phyloP scores from a whole-genome alignment of 2,888 invertebrate species.

The Spodoptera picta region DNA sequence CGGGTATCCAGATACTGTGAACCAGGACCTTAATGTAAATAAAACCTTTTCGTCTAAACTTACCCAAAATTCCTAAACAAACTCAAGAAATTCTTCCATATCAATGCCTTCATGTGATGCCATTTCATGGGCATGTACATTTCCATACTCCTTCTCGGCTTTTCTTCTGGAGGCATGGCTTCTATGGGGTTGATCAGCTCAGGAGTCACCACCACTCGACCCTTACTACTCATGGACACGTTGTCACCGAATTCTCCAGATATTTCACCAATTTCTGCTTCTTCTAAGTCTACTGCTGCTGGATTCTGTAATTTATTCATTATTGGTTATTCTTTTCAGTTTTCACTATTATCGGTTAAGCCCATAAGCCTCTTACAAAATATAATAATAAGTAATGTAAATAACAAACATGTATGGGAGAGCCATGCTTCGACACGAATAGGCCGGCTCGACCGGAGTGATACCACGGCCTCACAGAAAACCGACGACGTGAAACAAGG shows the following conservation, averaged over 20 bases:
- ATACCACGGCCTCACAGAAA: too few species aligned
- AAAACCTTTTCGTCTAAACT: constrained; percentile 51
- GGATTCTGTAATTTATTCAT: constrained; percentile 80
- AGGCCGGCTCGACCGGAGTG: too few species aligned
- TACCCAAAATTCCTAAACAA: constrained; percentile 95
- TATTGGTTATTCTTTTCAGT: too few species aligned
- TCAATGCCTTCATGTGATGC: constrained; percentile 93
- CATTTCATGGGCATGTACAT: constrained; percentile 90
- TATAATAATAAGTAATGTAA: too few species aligned
- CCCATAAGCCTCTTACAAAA: too few species aligned
- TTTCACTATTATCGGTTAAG: too few species aligned
- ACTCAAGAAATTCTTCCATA: constrained; percentile 96
- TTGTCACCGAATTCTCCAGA: constrained; percentile 96
- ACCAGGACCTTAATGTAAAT: too few species aligned
- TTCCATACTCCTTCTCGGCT: constrained; percentile 87
- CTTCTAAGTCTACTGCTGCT: constrained; percentile 90
- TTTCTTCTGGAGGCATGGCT: constrained; percentile 92
- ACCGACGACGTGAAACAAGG: too few species aligned
- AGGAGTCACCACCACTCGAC: constrained; percentile 90
- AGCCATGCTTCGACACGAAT: too few species aligned
- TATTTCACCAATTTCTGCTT: constrained; percentile 92
- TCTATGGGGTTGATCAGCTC: constrained; percentile 83
- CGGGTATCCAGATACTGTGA: too few species aligned
- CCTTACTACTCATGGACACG: constrained; percentile 93
- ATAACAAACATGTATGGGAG: too few species aligned